Conservation (phyloP, 2,888 invertebrate species). For the Dasysyrphus tricinctus region DNA sequence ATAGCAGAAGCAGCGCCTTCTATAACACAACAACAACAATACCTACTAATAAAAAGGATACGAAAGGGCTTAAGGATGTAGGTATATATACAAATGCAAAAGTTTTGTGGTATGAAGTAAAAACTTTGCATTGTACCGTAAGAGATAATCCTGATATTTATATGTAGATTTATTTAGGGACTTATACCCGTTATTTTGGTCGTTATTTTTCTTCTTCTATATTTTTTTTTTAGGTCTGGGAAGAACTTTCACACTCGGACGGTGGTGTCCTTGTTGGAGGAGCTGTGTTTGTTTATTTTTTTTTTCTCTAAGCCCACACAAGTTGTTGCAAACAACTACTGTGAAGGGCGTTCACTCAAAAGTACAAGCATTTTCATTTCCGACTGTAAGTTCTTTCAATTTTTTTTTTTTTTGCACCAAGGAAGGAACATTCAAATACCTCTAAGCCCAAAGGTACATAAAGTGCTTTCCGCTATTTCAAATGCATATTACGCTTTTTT, state of each 20-base stretch:
- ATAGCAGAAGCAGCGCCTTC: background rate
- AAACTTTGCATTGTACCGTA: slow-evolving; percentile 64
- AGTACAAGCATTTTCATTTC: slow-evolving; percentile 46
- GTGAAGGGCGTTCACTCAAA: slow-evolving; percentile 48
- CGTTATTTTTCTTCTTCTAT: background rate
- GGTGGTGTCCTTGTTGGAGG: slow-evolving; percentile 31
- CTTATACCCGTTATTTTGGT: slow-evolving; percentile 68
- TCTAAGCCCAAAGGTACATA: slow-evolving; percentile 70
- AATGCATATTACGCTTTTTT: slow-evolving; percentile 55
- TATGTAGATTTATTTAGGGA: slow-evolving; percentile 74
- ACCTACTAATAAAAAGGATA: slow-evolving; percentile 10
- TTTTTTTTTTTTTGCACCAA: slow-evolving; percentile 9
- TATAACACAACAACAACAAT: slow-evolving; percentile 22
- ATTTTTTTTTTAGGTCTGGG: background rate
- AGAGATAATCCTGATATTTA: slow-evolving; percentile 74
- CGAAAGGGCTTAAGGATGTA: background rate
- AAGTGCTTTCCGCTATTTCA: slow-evolving; percentile 64
- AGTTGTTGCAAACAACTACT: slow-evolving; percentile 46
- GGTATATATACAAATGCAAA: slow-evolving; percentile 22
- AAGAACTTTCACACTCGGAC: slow-evolving; percentile 42
- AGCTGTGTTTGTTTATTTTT: background rate
- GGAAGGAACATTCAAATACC: slow-evolving; percentile 63
- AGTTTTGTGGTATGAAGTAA: slow-evolving; percentile 53
- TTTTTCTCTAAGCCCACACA: slow-evolving; percentile 30
- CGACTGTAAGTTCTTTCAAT: slow-evolving; percentile 8